Conservation (phyloP, 2,888 invertebrate species). For the Acanthosepion lycidas region DNA sequence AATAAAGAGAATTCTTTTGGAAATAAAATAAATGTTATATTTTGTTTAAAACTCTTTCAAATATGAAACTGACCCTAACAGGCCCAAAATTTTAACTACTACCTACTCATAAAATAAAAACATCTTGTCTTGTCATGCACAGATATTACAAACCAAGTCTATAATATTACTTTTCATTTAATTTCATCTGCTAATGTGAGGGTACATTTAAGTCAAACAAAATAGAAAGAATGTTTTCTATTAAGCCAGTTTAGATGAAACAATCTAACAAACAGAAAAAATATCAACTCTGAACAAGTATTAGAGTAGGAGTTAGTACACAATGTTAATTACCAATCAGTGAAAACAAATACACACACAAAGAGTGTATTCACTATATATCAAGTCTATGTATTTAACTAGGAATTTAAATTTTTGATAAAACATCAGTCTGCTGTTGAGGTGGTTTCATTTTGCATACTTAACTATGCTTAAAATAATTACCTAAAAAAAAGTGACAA, state of each 20-base stretch:
- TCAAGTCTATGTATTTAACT: neutral
- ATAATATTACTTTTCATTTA: too few relatives aligned
- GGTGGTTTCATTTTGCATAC: neutral
- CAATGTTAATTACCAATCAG: too few relatives aligned
- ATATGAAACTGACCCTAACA: neutral
- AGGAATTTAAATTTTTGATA: neutral
- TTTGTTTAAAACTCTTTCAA: too few relatives aligned
- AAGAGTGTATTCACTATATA: neutral
- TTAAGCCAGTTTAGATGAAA: neutral
- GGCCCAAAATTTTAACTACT: neutral
- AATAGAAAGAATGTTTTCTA: neutral
- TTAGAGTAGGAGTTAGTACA: neutral
- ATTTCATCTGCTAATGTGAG: too few relatives aligned
- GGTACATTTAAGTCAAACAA: too few relatives aligned
- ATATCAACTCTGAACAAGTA: neutral
- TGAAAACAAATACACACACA: neutral
- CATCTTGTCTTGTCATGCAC: conserved; percentile 10
- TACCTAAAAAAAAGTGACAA: neutral
- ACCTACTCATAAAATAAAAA: neutral
- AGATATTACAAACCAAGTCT: neutral
- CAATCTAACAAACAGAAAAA: neutral
- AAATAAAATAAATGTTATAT: too few relatives aligned
- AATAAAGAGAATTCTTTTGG: too few relatives aligned
- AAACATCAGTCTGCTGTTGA: neutral
- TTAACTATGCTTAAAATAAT: neutral